phyloP scores from a whole-genome alignment of 2,113 vertebrate genomes.

The Zapornia atra region DNA sequence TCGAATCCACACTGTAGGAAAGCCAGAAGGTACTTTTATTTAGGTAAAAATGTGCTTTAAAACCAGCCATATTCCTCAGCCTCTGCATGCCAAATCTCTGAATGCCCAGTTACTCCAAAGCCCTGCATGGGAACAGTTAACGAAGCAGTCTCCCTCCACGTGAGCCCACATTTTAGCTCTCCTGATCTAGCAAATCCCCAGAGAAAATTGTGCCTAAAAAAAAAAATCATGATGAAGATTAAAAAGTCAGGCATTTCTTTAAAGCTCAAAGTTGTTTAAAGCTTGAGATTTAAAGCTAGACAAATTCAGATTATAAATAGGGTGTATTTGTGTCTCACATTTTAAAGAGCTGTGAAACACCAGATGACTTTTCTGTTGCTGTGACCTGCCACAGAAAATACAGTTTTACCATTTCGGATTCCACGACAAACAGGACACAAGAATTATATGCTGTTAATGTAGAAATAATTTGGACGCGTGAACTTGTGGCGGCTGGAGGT shows the following conservation, averaged over 20 bases:
- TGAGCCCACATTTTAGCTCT: not conserved
- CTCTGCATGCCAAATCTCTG: not conserved
- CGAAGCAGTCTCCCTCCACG: not conserved
- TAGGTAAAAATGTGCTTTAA: not conserved
- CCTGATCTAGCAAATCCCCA: not conserved
- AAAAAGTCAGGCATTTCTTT: not conserved
- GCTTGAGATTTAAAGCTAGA: constrained; percentile 14
- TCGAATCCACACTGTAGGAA: not conserved
- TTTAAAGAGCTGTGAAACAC: constrained; percentile 1
- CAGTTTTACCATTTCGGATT: not conserved
- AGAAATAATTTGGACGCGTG: not conserved
- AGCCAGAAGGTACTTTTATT: not conserved
- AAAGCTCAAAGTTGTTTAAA: not conserved
- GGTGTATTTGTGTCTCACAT: not conserved
- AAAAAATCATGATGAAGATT: not conserved
- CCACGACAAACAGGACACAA: not conserved
- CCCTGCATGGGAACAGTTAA: not conserved
- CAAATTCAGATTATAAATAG: constrained; percentile 1
- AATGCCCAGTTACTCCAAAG: not conserved
- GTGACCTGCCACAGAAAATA: not conserved
- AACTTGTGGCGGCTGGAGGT: not conserved
- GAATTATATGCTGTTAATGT: not conserved
- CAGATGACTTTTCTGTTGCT: constrained; percentile 21
- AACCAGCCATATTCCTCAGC: not conserved
- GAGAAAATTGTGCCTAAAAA: not conserved